Conservation (phyloP, 2,113 vertebrate genomes). For the Lethenteron reissneri region DNA sequence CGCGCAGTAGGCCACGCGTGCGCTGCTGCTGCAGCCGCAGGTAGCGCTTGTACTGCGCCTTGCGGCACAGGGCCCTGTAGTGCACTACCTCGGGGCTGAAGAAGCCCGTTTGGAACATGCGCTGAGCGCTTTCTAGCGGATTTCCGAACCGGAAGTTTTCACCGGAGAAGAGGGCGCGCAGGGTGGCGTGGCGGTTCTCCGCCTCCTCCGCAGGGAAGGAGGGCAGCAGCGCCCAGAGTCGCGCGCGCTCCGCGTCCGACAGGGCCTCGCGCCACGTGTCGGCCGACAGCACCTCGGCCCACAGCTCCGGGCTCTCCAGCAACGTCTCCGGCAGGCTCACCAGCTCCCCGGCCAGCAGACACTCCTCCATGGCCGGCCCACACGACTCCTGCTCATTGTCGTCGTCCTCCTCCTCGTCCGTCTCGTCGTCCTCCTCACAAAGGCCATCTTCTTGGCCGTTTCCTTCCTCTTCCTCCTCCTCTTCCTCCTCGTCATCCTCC, state of each 20-base stretch:
- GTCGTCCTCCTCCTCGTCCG: too few relatives aligned
- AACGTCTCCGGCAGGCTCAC: constrained; percentile 74
- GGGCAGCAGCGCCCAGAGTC: constrained; percentile 64
- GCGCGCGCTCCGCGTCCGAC: constrained; percentile 52
- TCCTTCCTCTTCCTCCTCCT: too few relatives aligned
- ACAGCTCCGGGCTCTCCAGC: constrained; percentile 66
- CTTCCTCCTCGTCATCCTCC: too few relatives aligned
- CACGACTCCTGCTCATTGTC: too few relatives aligned
- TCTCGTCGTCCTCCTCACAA: too few relatives aligned
- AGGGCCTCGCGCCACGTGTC: constrained; percentile 13
- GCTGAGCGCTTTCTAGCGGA: constrained; percentile 71
- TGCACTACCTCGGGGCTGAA: constrained; percentile 93
- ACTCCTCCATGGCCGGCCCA: constrained; percentile 46
- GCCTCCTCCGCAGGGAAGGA: constrained; percentile 40
- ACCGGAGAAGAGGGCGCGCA: constrained; percentile 44
- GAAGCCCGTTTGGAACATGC: constrained; percentile 70
- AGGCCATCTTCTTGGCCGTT: too few relatives aligned
- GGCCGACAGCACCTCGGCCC: constrained; percentile 34
- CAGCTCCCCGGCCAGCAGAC: constrained; percentile 50
- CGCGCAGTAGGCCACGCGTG: constrained; percentile 65
- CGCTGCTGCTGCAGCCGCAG: constrained; percentile 68
- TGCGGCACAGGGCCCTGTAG: constrained; percentile 68
- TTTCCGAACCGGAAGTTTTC: constrained; percentile 73
- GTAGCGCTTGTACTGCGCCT: constrained; percentile 68
- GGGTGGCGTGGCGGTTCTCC: constrained; percentile 39